Evolutionary conservation across 2,113 vertebrate genomes (phyloP), one percentile per base, ranked within the genome.

Genomic region (Zapornia atra): DNA sequence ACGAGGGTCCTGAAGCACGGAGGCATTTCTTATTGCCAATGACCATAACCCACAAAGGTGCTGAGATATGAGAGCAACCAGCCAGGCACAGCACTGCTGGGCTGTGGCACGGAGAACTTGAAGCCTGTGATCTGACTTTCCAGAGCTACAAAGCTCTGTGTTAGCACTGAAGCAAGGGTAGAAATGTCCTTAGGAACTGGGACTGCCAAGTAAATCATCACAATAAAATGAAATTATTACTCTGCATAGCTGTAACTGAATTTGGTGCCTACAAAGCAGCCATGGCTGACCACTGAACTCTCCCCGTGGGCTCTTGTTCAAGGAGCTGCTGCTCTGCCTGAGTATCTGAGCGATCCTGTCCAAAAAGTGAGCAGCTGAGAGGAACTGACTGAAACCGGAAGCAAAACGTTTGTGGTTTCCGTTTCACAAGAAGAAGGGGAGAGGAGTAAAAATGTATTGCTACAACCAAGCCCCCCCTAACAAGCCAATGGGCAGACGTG

Each of bases 301-400:
- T 88, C 26, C 48, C 28, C 5, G 0, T 14, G 44, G 60, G 25
- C 40, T 69, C 40, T 59, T 72, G 57, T 29, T 92, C 3, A 1
- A 84, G 56, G 15, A 64, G 50, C 10, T 46, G 44, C 44, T 46
- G 22, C 61, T 81, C 76, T 40, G 28, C 11, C 72, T 5, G 0
- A 93, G 34, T 51, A 61, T 57, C 83, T 72, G 53, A 86, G 63
- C 95, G 46, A 44, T 20, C 7, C 48, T 85, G 57, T 71, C 46
- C 72, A 77, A 93, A 81, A 88, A 71, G 44, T 34, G 53, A 75
- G 21, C 34, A 19, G 56, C 17, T 46, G 44, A 94, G 79, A 94
- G 97, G 98, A 98, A 98, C 77, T 91, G 24, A 91, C 66, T 76
- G 76, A 89, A 96, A 95, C 53, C 71, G 94, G 97, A 98, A 97